Percentiles rank a stretch among this genome's conserved stretches.
Evolutionary conservation across 2,888 invertebrate genomes (phyloP).

Genomic region (Stictocephala bisonia): DNA sequence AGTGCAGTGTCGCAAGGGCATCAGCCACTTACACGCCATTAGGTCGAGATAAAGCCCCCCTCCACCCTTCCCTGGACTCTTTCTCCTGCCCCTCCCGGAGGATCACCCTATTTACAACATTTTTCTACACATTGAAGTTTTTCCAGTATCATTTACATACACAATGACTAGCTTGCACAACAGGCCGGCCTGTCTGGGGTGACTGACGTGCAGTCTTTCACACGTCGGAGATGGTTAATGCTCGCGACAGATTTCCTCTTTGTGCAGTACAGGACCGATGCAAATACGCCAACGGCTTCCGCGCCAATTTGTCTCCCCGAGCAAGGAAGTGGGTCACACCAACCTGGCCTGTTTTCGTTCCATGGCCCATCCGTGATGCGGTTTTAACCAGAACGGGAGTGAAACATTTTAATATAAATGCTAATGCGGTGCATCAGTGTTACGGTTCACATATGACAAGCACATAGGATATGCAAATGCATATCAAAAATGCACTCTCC

Average conservation of each 20-base stretch:
- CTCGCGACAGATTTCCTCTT: constrained; percentile 26
- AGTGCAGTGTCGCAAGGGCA: no score
- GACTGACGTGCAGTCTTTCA: constrained; percentile 12
- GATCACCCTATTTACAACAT: constrained; percentile 22
- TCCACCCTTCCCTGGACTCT: neutral
- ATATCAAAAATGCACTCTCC: no score
- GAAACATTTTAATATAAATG: no score
- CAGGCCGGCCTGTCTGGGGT: neutral
- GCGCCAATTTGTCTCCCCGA: constrained; percentile 27
- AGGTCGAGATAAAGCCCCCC: constrained; percentile 5
- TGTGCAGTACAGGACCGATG: neutral
- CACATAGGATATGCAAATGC: no score
- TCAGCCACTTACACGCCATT: constrained; percentile 26
- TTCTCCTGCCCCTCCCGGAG: neutral
- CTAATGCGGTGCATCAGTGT: no score
- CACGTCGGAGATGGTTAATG: constrained; percentile 26
- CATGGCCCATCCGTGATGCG: no score
- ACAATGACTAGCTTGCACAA: constrained; percentile 11
- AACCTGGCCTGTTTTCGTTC: constrained; percentile 12
- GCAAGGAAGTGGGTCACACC: neutral
- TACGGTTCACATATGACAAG: no score
- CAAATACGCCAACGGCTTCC: constrained; percentile 7
- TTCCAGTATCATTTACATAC: constrained; percentile 15
- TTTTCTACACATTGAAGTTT: constrained; percentile 2
- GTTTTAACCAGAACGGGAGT: no score